Evolutionary conservation across 1,140 invertebrate species (phyloP).

Genomic region (Hermatobates lingyangjiaoensis): DNA sequence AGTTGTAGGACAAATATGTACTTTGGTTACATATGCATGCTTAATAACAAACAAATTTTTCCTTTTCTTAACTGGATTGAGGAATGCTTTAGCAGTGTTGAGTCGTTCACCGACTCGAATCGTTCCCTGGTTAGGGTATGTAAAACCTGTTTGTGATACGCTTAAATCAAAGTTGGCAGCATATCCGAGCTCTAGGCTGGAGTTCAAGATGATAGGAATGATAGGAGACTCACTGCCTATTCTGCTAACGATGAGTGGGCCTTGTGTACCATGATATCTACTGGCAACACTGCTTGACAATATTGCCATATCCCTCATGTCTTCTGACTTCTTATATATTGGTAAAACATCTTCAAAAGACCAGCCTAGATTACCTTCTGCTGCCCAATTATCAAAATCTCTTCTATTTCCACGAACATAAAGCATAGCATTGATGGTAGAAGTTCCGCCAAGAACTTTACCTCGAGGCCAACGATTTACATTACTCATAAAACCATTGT

Average conservation of each 20-base stretch:
- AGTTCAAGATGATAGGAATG: constrained; percentile 28
- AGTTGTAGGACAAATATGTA: constrained; percentile 26
- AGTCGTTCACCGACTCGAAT: constrained; percentile 8
- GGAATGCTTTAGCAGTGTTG: constrained; percentile 33
- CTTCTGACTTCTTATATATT: constrained; percentile 37
- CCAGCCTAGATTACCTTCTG: constrained; percentile 40
- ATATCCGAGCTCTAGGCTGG: constrained; percentile 18
- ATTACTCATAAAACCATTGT: constrained; percentile 40
- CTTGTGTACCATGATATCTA: constrained; percentile 23
- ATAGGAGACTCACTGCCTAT: constrained; percentile 10
- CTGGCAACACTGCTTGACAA: constrained; percentile 27
- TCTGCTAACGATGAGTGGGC: constrained; percentile 36
- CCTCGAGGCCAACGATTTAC: constrained; percentile 35
- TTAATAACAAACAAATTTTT: constrained; percentile 45
- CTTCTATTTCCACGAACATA: constrained; percentile 40
- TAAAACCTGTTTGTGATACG: not conserved
- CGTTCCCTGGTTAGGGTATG: constrained; percentile 25
- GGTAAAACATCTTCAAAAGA: constrained; percentile 36
- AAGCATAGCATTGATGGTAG: constrained; percentile 47
- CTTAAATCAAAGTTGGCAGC: constrained; percentile 4
- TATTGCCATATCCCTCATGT: constrained; percentile 24
- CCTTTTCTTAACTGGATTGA: constrained; percentile 39
- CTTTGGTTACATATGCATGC: constrained; percentile 30
- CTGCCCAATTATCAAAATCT: constrained; percentile 49
- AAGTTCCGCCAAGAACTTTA: constrained; percentile 65